Evolutionary conservation across 1,140 invertebrate genomes (phyloP), one percentile per base, ranked within the genome.

Genomic region (Nymphalis io): DNA sequence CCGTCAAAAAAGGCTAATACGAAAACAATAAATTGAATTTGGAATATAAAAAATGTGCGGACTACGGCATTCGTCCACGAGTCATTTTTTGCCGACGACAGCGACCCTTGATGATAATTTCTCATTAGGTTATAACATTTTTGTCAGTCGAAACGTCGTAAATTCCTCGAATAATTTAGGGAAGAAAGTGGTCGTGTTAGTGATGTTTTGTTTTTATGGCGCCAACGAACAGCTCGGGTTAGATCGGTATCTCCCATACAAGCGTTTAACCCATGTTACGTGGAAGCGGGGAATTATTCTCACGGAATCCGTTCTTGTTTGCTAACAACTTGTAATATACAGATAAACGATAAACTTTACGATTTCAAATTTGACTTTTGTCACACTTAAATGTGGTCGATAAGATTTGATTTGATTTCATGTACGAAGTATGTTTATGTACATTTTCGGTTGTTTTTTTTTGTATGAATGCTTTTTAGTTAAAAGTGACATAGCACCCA

Each of bases 71-170:
- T 73, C 74, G 72, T 72, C 74, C 76, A 81, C 71, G 80, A 82
- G 80, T 81, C 68, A 73, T 87, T 89, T 88, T 88, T 89, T 87
- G 85, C 83, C 68, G 68, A 72, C 70, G 68, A 55, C 51, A 79
- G 73, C 78, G 77, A 75, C 44, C 74, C 69, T 79, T 88, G 87
- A 90, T 91, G 88, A 89, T 91, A 91, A 90, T 91, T 91, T 89
- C 89, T 91, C 88, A 91, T 91, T 90, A 88, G 87, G 85, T 88
- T 89, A 90, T 90, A 90, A 87, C 85, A 88, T 91, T 90, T 88
- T 88, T 89, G 89, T 91, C 83, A 82, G 84, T 84, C 71, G 84
- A 84, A 88, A 80, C 87, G 81, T 88, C 85, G 84, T 90, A 87
- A 90, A 90, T 91, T 91, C 88, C 82, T 84, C 81, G 87, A 88